Base-by-base conservation (phyloP, 2,888 invertebrate genomes). In the Plebejus melissa region DNA sequence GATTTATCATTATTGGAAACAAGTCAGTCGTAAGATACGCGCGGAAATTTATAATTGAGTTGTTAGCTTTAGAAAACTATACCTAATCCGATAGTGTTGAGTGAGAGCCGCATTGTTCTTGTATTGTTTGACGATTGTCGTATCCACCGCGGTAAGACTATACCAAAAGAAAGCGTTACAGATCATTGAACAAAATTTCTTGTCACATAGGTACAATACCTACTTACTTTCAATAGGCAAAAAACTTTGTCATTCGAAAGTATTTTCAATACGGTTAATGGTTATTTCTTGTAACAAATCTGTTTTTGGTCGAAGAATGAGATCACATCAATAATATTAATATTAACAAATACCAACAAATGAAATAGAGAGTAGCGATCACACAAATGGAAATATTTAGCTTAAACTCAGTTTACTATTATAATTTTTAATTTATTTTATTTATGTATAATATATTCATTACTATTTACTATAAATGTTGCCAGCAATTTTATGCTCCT, bases 191-290 rank as follows among this genome's bases (percentile, higher is more conserved):
- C 22, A 60, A 1, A 60, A 28, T 28, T 60, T 60, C 60, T 60
- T 60, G 22, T 60, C 11, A 60, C 60, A 60, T 9, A 22, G 22
- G 22, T 22, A 60, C 9, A 60, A 22, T 60, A 60, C 7, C 22
- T n/a, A 58, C n/a, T 1, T 22, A 60, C 60, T 60, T 60, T 28
- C 60, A 28, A 60, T 28, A 11, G 60, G 28, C 22, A 60, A 22
- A 60, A 60, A 60, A 60, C n/a, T 22, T 54, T 54, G 28, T 22
- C 28, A 60, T 60, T 60, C 58, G 58, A 58, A 58, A 58, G 58
- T 58, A 58, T 58, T 22, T 22, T 58, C 60, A 60, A 60, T 60
- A n/a, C 58, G 54, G 16, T 54, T 60, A 60, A n/a, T 28, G 54
- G 16, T 54, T 60, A 60, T 60, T 22, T 28, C 28, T 22, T 9